A percentile compares a stretch with the other conserved stretches of the same genome.
These are phyloP conservation scores for Chloroceryle inda DNA, from an alignment of 2,797 vertebrate genomes.

Conservation along the genomic window DNA sequence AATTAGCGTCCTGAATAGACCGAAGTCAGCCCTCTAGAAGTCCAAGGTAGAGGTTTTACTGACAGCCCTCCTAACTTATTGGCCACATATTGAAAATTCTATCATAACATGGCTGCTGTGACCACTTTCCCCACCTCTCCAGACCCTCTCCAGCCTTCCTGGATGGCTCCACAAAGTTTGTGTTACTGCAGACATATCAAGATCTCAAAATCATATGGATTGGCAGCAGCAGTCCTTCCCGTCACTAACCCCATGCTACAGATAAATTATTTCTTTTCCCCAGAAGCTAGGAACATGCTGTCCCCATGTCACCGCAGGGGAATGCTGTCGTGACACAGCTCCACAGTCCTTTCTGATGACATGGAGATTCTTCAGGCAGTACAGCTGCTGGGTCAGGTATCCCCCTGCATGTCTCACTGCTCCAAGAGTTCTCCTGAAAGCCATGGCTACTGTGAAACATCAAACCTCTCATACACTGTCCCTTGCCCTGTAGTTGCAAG, in stretches of 20 bases:
- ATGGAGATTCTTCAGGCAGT: neutral
- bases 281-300: neutral
- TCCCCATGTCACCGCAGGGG: accelerated
- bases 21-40: no score
- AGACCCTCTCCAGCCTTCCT: neutral
- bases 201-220: neutral
- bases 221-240: neutral
- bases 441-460: accelerated
- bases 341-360: neutral
- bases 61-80: no score
- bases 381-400: neutral
- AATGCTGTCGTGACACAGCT: neutral
- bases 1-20: no score
- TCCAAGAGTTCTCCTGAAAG: neutral
- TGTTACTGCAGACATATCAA: neutral
- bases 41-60: no score
- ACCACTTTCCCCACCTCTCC: neutral
- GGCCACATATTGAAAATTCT: no score
- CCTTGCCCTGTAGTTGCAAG: neutral
- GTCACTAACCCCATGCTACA: neutral
- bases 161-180: accelerated
- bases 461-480: neutral
- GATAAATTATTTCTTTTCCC: neutral
- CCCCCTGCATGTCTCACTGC: neutral
- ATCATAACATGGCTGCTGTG: no score